Evolutionary conservation across 2,797 vertebrate genomes (phyloP).

Genomic region (Centropyge bicolor): DNA sequence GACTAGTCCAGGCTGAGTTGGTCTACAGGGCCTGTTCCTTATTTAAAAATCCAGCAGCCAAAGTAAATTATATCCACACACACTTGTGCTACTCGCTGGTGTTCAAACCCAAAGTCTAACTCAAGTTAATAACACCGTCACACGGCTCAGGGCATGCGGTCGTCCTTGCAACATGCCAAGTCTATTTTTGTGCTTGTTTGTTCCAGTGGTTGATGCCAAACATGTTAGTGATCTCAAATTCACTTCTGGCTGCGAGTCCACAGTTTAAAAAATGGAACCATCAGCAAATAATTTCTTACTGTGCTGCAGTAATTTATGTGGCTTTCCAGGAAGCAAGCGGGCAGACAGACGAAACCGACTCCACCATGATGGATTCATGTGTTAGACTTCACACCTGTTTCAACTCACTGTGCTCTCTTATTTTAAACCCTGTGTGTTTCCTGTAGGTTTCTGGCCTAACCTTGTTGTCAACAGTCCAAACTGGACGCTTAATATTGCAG

Average conservation of each 20-base stretch:
- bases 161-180: neutral
- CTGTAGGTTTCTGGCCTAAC: conserved; percentile 51
- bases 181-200: conserved; percentile 37
- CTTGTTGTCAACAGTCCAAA: conserved; percentile 66
- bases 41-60: conserved; percentile 35
- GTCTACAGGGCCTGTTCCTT: conserved; percentile 1
- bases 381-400: neutral
- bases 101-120: conserved; percentile 21
- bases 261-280: conserved; percentile 15
- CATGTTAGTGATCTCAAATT: conserved; percentile 28
- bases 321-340: conserved; percentile 1
- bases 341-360: conserved; percentile 5
- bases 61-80: conserved; percentile 19
- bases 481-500: conserved; percentile 70
- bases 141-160: conserved; percentile 11
- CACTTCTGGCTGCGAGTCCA: conserved; percentile 13
- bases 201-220: conserved; percentile 44
- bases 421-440: conserved; percentile 15
- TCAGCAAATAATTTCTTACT: conserved; percentile 32
- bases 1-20: neutral
- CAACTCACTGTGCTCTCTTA: conserved; percentile 8
- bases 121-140: conserved; percentile 20
- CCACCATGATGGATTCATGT: neutral
- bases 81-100: neutral
- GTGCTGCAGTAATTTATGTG: neutral